Conservation (phyloP, 2,888 invertebrate species). For the Drosophila conformis region DNA sequence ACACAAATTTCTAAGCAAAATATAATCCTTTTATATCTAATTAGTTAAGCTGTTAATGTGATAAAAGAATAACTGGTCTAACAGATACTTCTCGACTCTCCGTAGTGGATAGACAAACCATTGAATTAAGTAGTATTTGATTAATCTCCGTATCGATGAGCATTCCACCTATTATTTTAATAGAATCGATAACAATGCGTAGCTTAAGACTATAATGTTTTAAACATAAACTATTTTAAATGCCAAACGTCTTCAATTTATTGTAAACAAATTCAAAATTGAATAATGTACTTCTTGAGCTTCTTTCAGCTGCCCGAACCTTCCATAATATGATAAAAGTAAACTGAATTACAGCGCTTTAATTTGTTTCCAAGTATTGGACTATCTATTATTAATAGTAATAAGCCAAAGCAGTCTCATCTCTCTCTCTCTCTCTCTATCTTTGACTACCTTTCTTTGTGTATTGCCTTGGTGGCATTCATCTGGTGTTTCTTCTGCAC, state of each 20-base stretch:
- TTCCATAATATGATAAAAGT: not conserved
- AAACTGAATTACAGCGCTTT: not conserved
- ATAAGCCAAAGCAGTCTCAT: not conserved
- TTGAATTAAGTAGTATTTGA: not conserved
- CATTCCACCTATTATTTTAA: not conserved
- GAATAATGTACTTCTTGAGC: not conserved
- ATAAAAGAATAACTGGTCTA: not conserved
- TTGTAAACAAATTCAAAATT: not conserved
- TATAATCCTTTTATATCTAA: slow-evolving; percentile 46
- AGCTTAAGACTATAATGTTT: not conserved
- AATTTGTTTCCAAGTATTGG: not conserved
- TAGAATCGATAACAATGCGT: not conserved
- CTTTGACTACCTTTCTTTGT: not conserved
- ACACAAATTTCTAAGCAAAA: slow-evolving; percentile 7
- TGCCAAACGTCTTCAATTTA: not conserved
- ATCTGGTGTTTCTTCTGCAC: not conserved
- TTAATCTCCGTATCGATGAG: not conserved
- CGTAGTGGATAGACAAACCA: not conserved
- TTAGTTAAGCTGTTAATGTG: slow-evolving; percentile 13
- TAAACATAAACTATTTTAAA: not conserved
- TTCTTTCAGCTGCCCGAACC: not conserved
- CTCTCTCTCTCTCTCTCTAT: not conserved
- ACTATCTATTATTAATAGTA: not conserved
- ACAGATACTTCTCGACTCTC: not conserved
- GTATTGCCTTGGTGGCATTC: slow-evolving; percentile 13